A percentile compares a stretch with the other conserved stretches of the same genome.
phyloP scores from a whole-genome alignment of 2,113 vertebrate genomes.

The Menidia beryllina region DNA sequence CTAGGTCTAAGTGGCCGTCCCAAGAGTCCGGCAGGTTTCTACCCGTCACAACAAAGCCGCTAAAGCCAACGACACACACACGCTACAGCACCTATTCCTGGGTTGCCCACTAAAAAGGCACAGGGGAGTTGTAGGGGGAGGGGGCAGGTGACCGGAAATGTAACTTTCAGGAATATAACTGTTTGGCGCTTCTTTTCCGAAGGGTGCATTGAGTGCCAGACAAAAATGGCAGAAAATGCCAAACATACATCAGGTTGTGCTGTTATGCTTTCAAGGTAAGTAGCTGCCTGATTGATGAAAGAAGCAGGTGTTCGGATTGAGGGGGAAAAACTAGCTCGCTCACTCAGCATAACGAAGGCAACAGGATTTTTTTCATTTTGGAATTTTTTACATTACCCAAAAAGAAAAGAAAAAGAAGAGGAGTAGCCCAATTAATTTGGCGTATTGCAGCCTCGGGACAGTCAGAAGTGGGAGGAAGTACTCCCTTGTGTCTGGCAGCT shows the following conservation, averaged over 20 bases:
- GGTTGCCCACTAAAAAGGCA: background rate
- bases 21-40: background rate
- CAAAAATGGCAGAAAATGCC: background rate
- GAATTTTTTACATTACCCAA: too few relatives aligned
- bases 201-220: background rate
- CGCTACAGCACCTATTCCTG: background rate
- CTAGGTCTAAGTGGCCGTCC: background rate
- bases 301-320: too few relatives aligned
- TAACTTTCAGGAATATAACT: constrained; percentile 26
- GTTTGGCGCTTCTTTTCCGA: constrained; percentile 2
- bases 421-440: too few relatives aligned
- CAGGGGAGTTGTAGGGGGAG: background rate
- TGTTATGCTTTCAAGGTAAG: too few relatives aligned
- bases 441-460: too few relatives aligned
- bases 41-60: background rate
- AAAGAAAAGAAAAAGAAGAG: too few relatives aligned
- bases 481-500: background rate
- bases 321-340: too few relatives aligned
- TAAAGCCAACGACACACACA: too few relatives aligned
- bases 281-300: too few relatives aligned
- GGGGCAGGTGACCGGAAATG: constrained; percentile 30
- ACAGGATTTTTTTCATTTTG: too few relatives aligned
- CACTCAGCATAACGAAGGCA: too few relatives aligned
- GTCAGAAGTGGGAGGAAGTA: background rate
- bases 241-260: too few relatives aligned